Evolutionary conservation across 2,113 vertebrate species (phyloP), one percentile per base, ranked within the genome.

Genomic region (Irena cyanogastra): DNA sequence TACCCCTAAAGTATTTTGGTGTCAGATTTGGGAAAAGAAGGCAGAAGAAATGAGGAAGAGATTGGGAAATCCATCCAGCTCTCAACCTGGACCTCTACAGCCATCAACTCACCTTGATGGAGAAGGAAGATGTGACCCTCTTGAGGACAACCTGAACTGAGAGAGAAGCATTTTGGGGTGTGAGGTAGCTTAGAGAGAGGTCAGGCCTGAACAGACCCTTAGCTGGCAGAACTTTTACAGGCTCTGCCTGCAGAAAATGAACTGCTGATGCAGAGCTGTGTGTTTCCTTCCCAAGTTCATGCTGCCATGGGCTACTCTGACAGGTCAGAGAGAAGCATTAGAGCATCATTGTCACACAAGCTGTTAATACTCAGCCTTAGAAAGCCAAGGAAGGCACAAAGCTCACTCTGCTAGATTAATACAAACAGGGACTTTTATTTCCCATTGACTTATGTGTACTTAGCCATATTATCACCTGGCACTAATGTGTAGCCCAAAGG

Each of bases 401-500:
- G 47, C 39, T 96, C 66, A 24, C 54, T 75, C 75, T 96, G 76
- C 65, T 33, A 3, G 22, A 65, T 83, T 69, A 85, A 93, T 59
- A 87, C 13, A 5, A 81, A 92, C 7, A 33, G 39, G 35, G 50
- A 64, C 88, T 83, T 83, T 16, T 47, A 69, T 80, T 96, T 90
- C 85, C 60, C 60, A 24, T 33, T 90, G 71, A 81, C 42, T 95
- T 44, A 30, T 4, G 26, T 93, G 63, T 70, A 13, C 56, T 93
- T 45, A 47, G 82, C 79, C 0, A 0, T 18, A 54, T 91, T 80
- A 86, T 74, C 83, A 89, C n/a, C 83, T 81, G 68, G 60, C 57
- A 65, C 89, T 89, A 60, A 90, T 28, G 92, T 7, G 1, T 66
- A 94, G 94, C 92, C 92, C 83, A 80, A 64, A 96, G 94, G 87